Evolutionary conservation across 2,797 vertebrate genomes (phyloP), one percentile per base, ranked within the genome.

Genomic region (Sciurus vulgaris): DNA sequence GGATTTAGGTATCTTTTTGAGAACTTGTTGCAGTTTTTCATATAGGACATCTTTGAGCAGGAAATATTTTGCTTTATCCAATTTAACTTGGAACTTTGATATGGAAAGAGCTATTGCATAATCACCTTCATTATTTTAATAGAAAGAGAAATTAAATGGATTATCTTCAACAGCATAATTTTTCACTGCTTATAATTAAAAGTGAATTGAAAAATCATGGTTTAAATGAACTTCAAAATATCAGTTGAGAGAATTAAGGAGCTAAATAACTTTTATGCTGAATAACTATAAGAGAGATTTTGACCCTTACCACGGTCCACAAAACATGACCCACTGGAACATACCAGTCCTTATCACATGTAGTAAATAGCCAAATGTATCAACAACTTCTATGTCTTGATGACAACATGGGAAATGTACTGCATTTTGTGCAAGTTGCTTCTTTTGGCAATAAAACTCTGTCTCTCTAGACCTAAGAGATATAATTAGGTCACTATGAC

Each of bases 161-260:
- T 78, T 87, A 69, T 81, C 26, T 76, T 91, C 13, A 88, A 54
- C 18, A 90, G 9, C 2, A 65, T 94, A 79, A 63, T 12, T 89
- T 94, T 67, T 65, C 65, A 93, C 4, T 93, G 28, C 20, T 95
- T 10, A 93, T 79, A 13, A 76, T 41, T 91, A 91, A 95, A 85
- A 74, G 12, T 85, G 8, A 94, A 63, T 47, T 59, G 65, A 82
- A 67, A 61, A 61, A 73, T 28, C 20, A 17, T 73, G 49, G 70
- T 87, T 86, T 61, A 87, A 91, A 74, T 69, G 1, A 54, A 85
- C 74, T 91, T 73, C 15, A 82, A 95, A 93, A 88, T 79, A 8
- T 69, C 41, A 76, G 3, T 13, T 84, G 35, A 91, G 74, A 72
- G 26, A 85, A 84, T 65, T 49, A 86, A 77, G 26, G 9, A 47